phyloP scores from a whole-genome alignment of 2,888 invertebrate species.

The Anthoptus insignis region DNA sequence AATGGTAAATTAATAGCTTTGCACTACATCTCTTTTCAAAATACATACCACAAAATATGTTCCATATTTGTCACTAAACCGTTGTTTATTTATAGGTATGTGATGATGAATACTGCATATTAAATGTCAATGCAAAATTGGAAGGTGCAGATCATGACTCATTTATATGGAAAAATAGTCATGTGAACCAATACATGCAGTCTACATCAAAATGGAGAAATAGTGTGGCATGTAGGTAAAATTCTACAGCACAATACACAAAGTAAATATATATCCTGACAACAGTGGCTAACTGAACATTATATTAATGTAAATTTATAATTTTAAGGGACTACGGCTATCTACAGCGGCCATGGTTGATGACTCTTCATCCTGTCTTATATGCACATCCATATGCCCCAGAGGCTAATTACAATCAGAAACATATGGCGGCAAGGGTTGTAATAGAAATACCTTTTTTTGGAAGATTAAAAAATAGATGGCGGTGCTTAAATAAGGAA shows the following conservation, averaged over 20 bases:
- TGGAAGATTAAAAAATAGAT: slow-evolving; percentile 46
- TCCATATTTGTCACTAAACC: no score
- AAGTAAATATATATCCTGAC: neutral
- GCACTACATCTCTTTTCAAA: no score
- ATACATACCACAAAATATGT: no score
- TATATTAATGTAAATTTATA: no score
- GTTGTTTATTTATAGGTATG: neutral
- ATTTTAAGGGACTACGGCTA: neutral
- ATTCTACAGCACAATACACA: neutral
- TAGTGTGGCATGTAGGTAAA: neutral
- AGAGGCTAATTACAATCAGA: slow-evolving; percentile 5
- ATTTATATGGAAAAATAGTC: neutral
- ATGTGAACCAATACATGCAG: neutral
- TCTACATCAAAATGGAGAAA: neutral
- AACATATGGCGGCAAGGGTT: slow-evolving; percentile 23
- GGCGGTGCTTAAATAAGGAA: slow-evolving; percentile 48
- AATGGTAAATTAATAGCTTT: no score
- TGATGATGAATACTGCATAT: neutral
- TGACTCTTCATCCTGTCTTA: neutral
- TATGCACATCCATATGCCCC: neutral
- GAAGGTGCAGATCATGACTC: neutral
- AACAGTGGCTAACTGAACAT: no score
- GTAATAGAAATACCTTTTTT: slow-evolving; percentile 42
- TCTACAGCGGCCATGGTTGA: neutral
- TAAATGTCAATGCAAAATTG: neutral